phyloP scores from a whole-genome alignment of 2,888 invertebrate genomes.

The Dexiosoma caninum region DNA sequence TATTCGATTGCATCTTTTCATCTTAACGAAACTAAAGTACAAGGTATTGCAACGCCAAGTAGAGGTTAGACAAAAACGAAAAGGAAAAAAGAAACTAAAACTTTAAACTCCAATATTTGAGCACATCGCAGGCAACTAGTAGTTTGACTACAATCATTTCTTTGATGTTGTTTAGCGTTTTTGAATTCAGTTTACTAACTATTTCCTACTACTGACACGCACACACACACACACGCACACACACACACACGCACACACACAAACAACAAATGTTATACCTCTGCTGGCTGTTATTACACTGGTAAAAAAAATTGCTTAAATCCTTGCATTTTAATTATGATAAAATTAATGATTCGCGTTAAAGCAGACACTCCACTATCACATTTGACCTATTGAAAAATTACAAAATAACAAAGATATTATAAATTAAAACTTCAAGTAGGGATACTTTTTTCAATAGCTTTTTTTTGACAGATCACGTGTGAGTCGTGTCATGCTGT shows the following conservation, averaged over 20 bases:
- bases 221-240: no score
- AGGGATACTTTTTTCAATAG: no score
- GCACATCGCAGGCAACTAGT: slow-evolving; percentile 40
- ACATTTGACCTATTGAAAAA: no score
- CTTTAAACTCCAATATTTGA: slow-evolving; percentile 6
- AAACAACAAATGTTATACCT: not conserved
- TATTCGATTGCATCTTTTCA: slow-evolving; percentile 20
- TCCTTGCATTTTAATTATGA: no score
- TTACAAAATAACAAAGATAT: no score
- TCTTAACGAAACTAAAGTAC: not conserved
- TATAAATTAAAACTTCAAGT: no score
- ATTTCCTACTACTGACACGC: slow-evolving; percentile 40
- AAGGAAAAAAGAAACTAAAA: not conserved
- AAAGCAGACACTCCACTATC: no score
- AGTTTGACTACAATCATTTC: slow-evolving; percentile 60
- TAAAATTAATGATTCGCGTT: no score
- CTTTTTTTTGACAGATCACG: no score
- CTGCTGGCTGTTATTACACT: not conserved
- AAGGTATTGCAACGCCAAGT: not conserved
- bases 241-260: no score
- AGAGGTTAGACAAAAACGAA: not conserved
- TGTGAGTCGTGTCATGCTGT: no score
- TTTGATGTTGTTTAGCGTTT: slow-evolving; percentile 18
- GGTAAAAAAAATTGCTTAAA: no score
- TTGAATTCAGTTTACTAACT: slow-evolving; percentile 30